Evolutionary conservation across 2,888 invertebrate species (phyloP).

Genomic region (Falcaria lacertinaria): DNA sequence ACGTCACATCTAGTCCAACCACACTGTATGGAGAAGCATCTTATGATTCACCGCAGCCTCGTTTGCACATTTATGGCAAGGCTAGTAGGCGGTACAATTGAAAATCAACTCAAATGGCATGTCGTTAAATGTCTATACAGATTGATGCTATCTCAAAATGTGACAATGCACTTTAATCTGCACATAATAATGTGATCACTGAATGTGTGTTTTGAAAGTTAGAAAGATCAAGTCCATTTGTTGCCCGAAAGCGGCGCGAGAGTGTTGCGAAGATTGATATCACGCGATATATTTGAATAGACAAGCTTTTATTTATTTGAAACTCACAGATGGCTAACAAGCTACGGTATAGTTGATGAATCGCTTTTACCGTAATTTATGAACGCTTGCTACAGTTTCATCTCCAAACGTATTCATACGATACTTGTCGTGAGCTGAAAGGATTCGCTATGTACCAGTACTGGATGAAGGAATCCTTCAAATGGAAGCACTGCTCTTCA

Average conservation of each 20-base stretch:
- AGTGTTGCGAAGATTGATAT: background rate
- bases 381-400: too few relatives aligned
- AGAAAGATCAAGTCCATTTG: constrained; percentile 21
- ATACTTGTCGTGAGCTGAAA: too few relatives aligned
- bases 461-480: too few relatives aligned
- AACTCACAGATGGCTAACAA: too few relatives aligned
- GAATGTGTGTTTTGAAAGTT: constrained; percentile 21
- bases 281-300: too few relatives aligned
- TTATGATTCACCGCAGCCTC: constrained; percentile 25
- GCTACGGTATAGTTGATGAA: too few relatives aligned
- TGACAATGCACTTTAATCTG: constrained; percentile 18
- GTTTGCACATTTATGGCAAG: constrained; percentile 25
- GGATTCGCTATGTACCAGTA: too few relatives aligned
- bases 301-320: too few relatives aligned
- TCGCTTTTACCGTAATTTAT: too few relatives aligned
- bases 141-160: constrained; percentile 10
- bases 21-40: constrained; percentile 25
- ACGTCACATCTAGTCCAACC: constrained; percentile 25
- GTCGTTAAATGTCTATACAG: constrained; percentile 12
- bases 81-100: constrained; percentile 9
- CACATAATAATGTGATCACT: constrained; percentile 8
- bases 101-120: constrained; percentile 14
- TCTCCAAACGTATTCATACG: too few relatives aligned
- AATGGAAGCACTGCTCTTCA: too few relatives aligned
- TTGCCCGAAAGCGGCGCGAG: constrained; percentile 3